Percentiles rank a stretch among this genome's conserved stretches.
Conservation (phyloP, 2,113 vertebrate species). For the Sapajus apella region DNA sequence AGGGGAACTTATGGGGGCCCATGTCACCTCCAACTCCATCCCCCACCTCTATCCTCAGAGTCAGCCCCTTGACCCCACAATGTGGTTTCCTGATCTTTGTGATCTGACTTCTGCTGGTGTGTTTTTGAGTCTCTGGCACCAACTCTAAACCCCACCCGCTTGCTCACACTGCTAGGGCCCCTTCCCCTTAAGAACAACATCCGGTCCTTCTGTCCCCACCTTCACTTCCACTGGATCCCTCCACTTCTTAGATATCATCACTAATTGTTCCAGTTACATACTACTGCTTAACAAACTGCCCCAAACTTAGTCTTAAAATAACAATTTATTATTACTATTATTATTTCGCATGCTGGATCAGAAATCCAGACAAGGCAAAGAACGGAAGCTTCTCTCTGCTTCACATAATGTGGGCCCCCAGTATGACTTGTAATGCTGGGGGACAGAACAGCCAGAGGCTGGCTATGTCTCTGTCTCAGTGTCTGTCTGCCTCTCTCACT, state of each 20-base stretch:
- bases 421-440: not conserved
- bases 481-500: not conserved
- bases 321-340: not conserved
- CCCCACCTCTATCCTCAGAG: not conserved
- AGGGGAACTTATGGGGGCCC: not conserved
- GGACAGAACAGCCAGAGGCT: not conserved
- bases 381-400: not conserved
- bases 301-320: not conserved
- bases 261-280: not conserved
- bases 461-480: not conserved
- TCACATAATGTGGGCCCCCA: not conserved
- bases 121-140: not conserved
- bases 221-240: not conserved
- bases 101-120: not conserved
- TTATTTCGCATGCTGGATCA: not conserved
- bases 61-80: not conserved
- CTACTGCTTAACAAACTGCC: not conserved
- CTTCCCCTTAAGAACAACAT: not conserved
- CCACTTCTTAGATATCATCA: not conserved
- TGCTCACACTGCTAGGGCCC: not conserved
- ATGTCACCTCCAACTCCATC: not conserved
- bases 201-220: not conserved
- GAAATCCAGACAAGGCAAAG: not conserved
- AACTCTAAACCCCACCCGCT: not conserved
- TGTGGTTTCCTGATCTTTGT: not conserved